Base-by-base conservation (phyloP, 2,888 invertebrate genomes). In the Chalcis sispes region DNA sequence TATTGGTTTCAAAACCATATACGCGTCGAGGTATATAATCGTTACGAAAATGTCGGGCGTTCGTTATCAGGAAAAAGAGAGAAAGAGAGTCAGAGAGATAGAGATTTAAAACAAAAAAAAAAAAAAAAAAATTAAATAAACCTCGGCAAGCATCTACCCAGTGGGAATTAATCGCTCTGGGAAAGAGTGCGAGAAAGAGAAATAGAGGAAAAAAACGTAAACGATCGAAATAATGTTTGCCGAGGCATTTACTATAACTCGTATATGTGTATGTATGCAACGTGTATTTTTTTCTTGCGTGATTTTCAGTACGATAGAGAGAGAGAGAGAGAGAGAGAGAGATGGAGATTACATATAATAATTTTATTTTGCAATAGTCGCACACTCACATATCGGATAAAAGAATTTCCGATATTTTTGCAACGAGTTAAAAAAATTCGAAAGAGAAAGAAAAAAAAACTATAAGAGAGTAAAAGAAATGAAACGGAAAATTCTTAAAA, bases 221-320 rank as follows among this genome's bases (percentile, higher is more conserved):
- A 36, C 61, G 67, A 72, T 77, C 67, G 72, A 69, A 77, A 77
- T 72, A 72, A 76, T 72, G 46, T 69, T 72, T 69, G n/a, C 42
- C 48, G n/a, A 40, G 20, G 50, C 40, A 72, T 56, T 70, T 66
- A 52, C 36, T 46, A 36, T 36, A 62, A 20, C 42, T 36, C 10
- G 4, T 36, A 36, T 36, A 36, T 10, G 29, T 10, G 18, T 10
- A 32, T 42, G 27, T 23, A 20, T 15, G 29, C 13, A 40, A 32
- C n/a, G 27, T 40, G 32, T 27, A 64, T 40, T 50, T 52, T 58
- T 25, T 46, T 46, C 27, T 56, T 59, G 59, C 52, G 18, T 32
- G 23, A n/a, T 18, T 13, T 18, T 13, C 1, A n/a, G 40, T 23
- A 36, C 10, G 29, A 54, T n/a, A 27, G 20, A 54, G 8, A 25